phyloP scores from a whole-genome alignment of 2,113 vertebrate genomes.

The Psittacara wagleri region DNA sequence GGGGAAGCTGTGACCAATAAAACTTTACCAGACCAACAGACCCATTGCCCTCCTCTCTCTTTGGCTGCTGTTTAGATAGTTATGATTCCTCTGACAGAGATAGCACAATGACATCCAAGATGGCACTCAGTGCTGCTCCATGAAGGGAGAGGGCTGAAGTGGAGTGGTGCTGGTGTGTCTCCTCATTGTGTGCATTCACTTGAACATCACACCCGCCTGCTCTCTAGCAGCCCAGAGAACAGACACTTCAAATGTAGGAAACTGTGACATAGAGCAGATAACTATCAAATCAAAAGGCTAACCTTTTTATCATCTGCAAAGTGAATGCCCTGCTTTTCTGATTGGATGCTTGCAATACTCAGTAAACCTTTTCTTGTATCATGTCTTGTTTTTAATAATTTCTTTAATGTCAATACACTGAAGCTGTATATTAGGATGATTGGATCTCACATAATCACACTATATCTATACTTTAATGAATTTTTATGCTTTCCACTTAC shows the following conservation, averaged over 20 bases:
- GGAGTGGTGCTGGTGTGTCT: neutral
- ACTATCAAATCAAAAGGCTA: neutral
- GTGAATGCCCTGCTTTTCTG: neutral
- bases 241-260: neutral
- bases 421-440: neutral
- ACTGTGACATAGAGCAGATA: neutral
- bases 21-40: neutral
- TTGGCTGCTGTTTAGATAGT: neutral
- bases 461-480: neutral
- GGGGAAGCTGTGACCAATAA: neutral
- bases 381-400: neutral
- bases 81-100: neutral
- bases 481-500: neutral
- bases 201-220: neutral
- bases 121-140: neutral
- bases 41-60: neutral
- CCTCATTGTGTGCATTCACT: neutral
- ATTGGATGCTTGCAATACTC: neutral
- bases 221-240: constrained; percentile 42
- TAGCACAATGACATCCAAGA: neutral
- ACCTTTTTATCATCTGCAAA: neutral
- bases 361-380: neutral
- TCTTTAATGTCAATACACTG: neutral
- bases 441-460: neutral
- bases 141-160: constrained; percentile 48